Conservation (phyloP, 2,888 invertebrate genomes). For the Agrilus mali region DNA sequence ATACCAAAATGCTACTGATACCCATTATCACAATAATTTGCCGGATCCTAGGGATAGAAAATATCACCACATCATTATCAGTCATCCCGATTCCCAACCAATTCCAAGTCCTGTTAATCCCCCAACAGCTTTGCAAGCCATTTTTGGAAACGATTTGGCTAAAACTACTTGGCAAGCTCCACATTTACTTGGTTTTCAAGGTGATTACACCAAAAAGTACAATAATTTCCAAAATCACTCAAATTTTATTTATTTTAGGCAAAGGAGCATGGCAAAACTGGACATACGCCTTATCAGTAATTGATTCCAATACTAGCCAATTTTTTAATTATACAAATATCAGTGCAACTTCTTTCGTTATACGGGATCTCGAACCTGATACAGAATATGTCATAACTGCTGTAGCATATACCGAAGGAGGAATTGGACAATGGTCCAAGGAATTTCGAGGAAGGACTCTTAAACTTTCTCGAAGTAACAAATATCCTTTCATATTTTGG, state of each 20-base stretch:
- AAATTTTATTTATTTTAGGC: constrained; percentile 27
- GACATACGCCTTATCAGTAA: constrained; percentile 64
- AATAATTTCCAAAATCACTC: not conserved
- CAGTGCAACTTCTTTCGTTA: constrained; percentile 49
- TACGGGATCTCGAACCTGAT: constrained; percentile 58
- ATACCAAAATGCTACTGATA: constrained; percentile 52
- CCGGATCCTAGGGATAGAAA: constrained; percentile 36
- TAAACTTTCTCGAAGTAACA: constrained; percentile 36
- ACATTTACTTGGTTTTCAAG: constrained; percentile 60
- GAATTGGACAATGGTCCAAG: constrained; percentile 68
- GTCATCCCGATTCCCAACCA: constrained; percentile 62
- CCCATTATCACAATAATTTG: constrained; percentile 67
- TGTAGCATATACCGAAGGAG: constrained; percentile 63
- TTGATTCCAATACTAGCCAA: constrained; percentile 36
- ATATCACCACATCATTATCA: constrained; percentile 35
- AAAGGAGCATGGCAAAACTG: constrained; percentile 59
- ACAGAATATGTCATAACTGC: constrained; percentile 68
- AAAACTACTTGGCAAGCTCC: constrained; percentile 76
- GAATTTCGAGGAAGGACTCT: constrained; percentile 63
- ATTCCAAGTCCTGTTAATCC: constrained; percentile 67
- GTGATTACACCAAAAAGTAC: constrained; percentile 19
- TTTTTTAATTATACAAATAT: constrained; percentile 34
- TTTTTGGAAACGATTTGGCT: constrained; percentile 63
- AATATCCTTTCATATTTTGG: constrained; percentile 57
- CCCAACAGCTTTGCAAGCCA: constrained; percentile 66